These are phyloP conservation scores for Deroplatys truncata DNA, from an alignment of 2,888 invertebrate species.

Conservation along the genomic window DNA sequence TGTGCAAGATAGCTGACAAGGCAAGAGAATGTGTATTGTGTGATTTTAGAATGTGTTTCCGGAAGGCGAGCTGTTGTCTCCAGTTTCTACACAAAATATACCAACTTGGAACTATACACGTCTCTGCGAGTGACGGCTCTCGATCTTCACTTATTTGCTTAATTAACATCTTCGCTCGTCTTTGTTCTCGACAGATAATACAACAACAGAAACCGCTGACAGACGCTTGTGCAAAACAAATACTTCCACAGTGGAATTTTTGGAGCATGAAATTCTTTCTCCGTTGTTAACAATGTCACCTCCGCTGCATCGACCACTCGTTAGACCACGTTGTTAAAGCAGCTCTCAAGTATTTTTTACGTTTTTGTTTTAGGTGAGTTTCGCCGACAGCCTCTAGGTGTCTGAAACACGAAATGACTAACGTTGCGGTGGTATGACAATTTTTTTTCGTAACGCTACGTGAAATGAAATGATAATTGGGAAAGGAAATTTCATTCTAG, in stretches of 20 bases:
- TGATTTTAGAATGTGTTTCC: too few species aligned
- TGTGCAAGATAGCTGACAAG: background rate
- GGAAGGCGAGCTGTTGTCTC: too few species aligned
- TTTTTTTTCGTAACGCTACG: too few species aligned
- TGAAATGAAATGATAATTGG: too few species aligned
- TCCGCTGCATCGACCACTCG: background rate
- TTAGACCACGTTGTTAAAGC: too few species aligned
- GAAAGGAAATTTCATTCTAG: too few species aligned
- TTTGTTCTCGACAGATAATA: background rate
- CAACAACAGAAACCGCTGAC: background rate
- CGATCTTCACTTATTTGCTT: background rate
- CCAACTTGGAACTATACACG: background rate
- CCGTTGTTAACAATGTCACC: background rate
- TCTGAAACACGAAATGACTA: too few species aligned
- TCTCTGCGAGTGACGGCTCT: background rate
- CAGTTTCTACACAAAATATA: background rate
- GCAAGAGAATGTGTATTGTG: background rate
- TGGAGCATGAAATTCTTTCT: background rate
- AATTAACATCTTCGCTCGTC: background rate
- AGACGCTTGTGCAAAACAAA: background rate
- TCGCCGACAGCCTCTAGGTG: too few species aligned
- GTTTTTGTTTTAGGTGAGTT: too few species aligned
- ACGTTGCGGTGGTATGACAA: too few species aligned
- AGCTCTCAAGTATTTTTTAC: too few species aligned
- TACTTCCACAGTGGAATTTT: background rate